Base-by-base conservation (phyloP, 2,113 vertebrate species). In the Psilopsiagon aymara region DNA sequence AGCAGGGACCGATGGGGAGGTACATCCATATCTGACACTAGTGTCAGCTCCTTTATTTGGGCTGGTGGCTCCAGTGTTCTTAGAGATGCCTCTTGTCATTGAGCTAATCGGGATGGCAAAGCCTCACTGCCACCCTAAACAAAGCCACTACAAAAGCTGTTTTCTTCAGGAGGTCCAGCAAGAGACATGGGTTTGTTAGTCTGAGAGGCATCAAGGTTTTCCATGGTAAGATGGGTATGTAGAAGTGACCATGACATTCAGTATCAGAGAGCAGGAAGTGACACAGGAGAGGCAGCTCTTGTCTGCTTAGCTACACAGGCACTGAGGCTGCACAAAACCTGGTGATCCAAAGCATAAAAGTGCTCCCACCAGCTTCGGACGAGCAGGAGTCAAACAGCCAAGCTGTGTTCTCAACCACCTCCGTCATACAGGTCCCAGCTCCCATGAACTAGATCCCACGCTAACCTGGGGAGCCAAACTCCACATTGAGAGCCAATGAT, bases 21-120 rank as follows among this genome's bases (percentile, higher is more conserved):
- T 28, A 20, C 2, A 3, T 18, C 64, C 29, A 8, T 0, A 0
- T 37, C 35, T 52, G 59, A 10, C 19, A 27, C 33, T 33, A 19
- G 16, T n/a, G n/a, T 23, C 66, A 52, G 24, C 14, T 31, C 49
- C 59, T 77, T 77, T 43, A 33, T 24, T 55, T 20, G 69, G 18
- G 27, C 70, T 57, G 62, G 7, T 25, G 44, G 64, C 33, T 59
- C 6, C 66, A 24, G 24, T 1, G 14, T 3, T 70, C 78, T 44
- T 33, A 62, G 55, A 63, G 43, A 62, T 8, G 4, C 1, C 14
- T 21, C 53, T 41, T 74, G 43, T 17, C 23, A 28, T 44, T 49
- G 14, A 67, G 52, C 43, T 74, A 19, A 13, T 0, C 3, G 59
- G 53, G 53, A 19, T 35, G 27, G 10, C 35, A 59, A 46, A 66